Percentiles rank a stretch among this genome's conserved stretches.
phyloP scores from a whole-genome alignment of 2,888 invertebrate species.

The Drosophila subsilvestris region DNA sequence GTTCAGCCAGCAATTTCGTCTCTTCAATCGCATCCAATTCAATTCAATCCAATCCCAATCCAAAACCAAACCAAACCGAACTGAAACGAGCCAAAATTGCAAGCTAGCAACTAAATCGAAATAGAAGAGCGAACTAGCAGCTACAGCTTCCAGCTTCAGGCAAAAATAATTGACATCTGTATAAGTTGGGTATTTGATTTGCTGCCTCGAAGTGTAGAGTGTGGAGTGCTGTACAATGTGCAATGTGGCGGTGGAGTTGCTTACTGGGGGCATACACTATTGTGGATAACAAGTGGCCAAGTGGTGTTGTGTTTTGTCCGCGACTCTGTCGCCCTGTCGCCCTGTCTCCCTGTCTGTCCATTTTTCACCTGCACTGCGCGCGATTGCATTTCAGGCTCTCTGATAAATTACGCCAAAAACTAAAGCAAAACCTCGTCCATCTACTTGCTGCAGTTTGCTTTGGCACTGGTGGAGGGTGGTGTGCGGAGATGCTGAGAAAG shows the following conservation, averaged over 20 bases:
- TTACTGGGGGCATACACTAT: slow-evolving; percentile 1
- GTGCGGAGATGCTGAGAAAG: slow-evolving; percentile 5
- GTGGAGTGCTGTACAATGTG: neutral
- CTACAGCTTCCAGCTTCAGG: slow-evolving; percentile 39
- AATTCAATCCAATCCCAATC: slow-evolving; percentile 50
- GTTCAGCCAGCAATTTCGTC: slow-evolving; percentile 51
- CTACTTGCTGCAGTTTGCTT: neutral
- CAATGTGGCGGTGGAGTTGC: slow-evolving; percentile 15
- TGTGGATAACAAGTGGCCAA: slow-evolving; percentile 47
- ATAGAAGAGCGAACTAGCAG: slow-evolving; percentile 40
- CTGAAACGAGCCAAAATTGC: slow-evolving; percentile 63
- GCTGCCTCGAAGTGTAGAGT: slow-evolving; percentile 1
- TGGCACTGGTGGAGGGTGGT: too few species aligned
- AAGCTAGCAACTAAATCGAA: slow-evolving; percentile 48
- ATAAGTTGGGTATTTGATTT: slow-evolving; percentile 72
- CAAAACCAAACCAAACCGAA: slow-evolving; percentile 35
- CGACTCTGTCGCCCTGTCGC: slow-evolving; percentile 41
- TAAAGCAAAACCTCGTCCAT: slow-evolving; percentile 9
- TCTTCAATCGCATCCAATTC: slow-evolving; percentile 40
- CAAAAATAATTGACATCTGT: slow-evolving; percentile 78
- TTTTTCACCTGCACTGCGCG: slow-evolving; percentile 71
- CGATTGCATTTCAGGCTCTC: slow-evolving; percentile 49
- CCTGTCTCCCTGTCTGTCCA: slow-evolving; percentile 54
- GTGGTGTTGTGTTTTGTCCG: slow-evolving; percentile 43
- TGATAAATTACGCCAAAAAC: slow-evolving; percentile 49